Conservation (phyloP, 2,113 vertebrate species). For the Nothoprocta pentlandii region DNA sequence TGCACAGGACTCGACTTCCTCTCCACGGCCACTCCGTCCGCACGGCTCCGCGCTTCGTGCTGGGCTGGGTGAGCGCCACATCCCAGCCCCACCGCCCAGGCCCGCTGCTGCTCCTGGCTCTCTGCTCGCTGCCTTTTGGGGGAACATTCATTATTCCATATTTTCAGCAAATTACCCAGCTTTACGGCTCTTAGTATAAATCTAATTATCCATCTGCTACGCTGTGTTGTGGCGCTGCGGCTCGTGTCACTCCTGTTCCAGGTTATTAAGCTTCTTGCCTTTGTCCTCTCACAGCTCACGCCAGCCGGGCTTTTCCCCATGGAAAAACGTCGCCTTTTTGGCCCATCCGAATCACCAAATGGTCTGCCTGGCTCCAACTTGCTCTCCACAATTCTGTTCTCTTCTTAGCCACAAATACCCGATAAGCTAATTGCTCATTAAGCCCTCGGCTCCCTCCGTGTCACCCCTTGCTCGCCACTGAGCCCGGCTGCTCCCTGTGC, state of each 20-base stretch:
- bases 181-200: constrained; percentile 75
- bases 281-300: background rate
- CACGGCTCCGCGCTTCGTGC: background rate
- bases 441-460: constrained; percentile 5
- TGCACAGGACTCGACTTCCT: background rate
- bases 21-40: background rate
- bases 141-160: constrained; percentile 62
- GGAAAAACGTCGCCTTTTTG: background rate
- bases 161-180: constrained; percentile 77
- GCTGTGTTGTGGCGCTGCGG: constrained; percentile 37
- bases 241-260: constrained; percentile 3
- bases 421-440: constrained; percentile 72
- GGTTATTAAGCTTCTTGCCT: constrained; percentile 1
- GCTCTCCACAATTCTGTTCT: background rate
- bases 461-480: constrained; percentile 42
- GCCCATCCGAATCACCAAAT: background rate
- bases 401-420: constrained; percentile 44
- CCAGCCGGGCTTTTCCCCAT: background rate
- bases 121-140: constrained; percentile 30
- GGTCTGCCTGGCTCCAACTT: background rate
- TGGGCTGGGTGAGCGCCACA: background rate
- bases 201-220: constrained; percentile 78
- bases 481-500: background rate
- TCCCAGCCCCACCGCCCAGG: background rate
- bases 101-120: background rate